Base-by-base conservation (phyloP, 2,888 invertebrate genomes). In the Hesperia comma region DNA sequence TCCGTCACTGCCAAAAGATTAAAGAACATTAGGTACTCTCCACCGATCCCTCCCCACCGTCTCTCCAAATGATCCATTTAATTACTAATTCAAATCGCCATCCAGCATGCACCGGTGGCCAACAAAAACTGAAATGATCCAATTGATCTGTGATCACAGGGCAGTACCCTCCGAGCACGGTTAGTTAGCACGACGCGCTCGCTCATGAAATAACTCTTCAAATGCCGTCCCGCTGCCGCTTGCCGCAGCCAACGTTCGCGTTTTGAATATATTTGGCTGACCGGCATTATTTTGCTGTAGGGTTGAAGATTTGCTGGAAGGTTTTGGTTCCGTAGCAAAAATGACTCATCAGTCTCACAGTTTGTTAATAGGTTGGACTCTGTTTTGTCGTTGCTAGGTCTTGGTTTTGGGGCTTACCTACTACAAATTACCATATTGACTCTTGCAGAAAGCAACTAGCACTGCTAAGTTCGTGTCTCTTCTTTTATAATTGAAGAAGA, bases 51-150 rank as follows among this genome's bases (percentile, higher is more conserved):
- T 37, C 37, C 37, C 37, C 37, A 12, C 2, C 37, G 12, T 37
- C 37, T 37, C 37, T 37, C 12, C 37, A 12, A 37, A 37, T 37
- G 37, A 37, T 37, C 37, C 37, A 12, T 37, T 51, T 21, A 21
- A 51, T 51, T 10, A 19, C 51, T 14, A 51, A 21, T 21, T 51
- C 21, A 53, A 53, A 21, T 53, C 37, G 55, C 46, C 55, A 55
- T 21, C 32, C 33, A n/a, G 12, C 49, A 37, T 55, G 7, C 40
- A 53, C 15, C 66, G 66, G 49, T 53, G 58, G 26, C 12, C 49
- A 46, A 60, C 66, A 66, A 66, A 63, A 37, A 54, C 37, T 12
- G 49, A 63, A 63, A 63, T 43, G 63, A 55, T 41, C n/a, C 37
- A 15, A 54, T 55, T 53, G 53, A 32, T 53, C n/a, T n/a, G 54